Evolutionary conservation across 1,140 invertebrate species (phyloP).

Genomic region (Phthorimaea operculella): DNA sequence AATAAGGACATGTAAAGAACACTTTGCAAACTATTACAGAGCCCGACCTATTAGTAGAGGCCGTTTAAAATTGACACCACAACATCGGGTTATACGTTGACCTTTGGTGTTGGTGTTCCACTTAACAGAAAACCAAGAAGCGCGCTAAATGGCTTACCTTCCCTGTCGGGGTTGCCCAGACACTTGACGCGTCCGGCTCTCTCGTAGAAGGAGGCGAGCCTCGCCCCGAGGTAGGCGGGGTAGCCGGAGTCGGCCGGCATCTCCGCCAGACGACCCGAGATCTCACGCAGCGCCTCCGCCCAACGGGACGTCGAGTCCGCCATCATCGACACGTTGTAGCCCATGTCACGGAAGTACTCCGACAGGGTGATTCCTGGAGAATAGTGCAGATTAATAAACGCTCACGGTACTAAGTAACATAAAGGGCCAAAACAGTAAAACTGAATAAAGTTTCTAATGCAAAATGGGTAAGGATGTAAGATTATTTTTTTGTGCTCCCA

Average conservation of each 20-base stretch:
- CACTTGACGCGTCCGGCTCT: conserved; percentile 98
- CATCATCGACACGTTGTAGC: conserved; percentile 99
- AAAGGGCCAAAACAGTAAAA: too few relatives aligned
- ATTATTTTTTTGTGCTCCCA: too few relatives aligned
- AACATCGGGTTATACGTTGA: too few relatives aligned
- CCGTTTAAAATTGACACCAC: too few relatives aligned
- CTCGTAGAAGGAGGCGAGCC: conserved; percentile 99
- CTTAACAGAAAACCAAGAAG: too few relatives aligned
- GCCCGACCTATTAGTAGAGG: too few relatives aligned
- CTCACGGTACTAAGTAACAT: too few relatives aligned
- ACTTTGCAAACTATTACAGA: too few relatives aligned
- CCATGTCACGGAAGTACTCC: conserved; percentile 99
- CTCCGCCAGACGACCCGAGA: conserved; percentile 99
- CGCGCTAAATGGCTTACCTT: conserved; percentile 71
- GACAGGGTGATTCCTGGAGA: conserved; percentile 92
- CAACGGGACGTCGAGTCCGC: conserved; percentile 99
- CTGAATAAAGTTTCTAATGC: too few relatives aligned
- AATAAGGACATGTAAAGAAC: too few relatives aligned
- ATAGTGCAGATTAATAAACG: not conserved
- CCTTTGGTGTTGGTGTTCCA: too few relatives aligned
- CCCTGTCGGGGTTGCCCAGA: conserved; percentile 96
- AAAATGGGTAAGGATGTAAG: too few relatives aligned
- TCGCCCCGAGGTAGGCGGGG: conserved; percentile 97
- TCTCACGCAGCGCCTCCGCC: conserved; percentile 99
- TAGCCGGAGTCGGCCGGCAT: conserved; percentile 99